phyloP scores from a whole-genome alignment of 1,140 invertebrate species.

The Goniozus legneri region DNA sequence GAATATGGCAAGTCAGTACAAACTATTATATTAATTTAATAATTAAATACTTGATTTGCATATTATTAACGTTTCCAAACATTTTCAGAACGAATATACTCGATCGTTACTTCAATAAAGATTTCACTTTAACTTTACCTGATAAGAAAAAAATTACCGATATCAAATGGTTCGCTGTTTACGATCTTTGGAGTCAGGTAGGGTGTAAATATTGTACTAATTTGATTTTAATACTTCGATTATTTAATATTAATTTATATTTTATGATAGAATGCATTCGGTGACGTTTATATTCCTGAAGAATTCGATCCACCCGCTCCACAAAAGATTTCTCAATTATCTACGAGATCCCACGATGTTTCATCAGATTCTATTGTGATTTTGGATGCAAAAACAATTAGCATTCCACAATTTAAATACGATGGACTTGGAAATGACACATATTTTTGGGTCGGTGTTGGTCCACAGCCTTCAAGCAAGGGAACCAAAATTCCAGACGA shows the following conservation, averaged over 20 bases:
- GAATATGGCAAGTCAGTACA: constrained; percentile 76
- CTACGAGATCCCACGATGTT: constrained; percentile 65
- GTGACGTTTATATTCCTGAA: constrained; percentile 86
- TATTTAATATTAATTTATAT: too few species aligned
- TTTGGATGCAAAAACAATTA: constrained; percentile 77
- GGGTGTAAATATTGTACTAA: constrained; percentile 15
- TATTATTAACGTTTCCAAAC: constrained; percentile 5
- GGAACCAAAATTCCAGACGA: constrained; percentile 85
- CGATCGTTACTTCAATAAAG: constrained; percentile 80
- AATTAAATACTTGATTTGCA: not conserved
- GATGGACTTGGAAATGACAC: constrained; percentile 73
- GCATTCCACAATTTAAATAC: constrained; percentile 73
- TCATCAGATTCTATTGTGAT: constrained; percentile 72
- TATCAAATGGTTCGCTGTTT: constrained; percentile 87
- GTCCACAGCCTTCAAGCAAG: constrained; percentile 77
- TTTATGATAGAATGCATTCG: constrained; percentile 70
- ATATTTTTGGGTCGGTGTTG: constrained; percentile 85
- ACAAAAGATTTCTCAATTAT: constrained; percentile 69
- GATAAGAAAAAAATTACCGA: constrained; percentile 84
- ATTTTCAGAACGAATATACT: constrained; percentile 82
- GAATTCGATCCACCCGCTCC: constrained; percentile 84
- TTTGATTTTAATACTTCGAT: not conserved
- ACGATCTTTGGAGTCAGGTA: constrained; percentile 78
- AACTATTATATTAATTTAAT: not conserved
- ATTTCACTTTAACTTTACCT: constrained; percentile 78